A percentile compares a stretch with the other conserved stretches of the same genome.
Conservation (phyloP, 2,113 vertebrate species). For the Poicephalus meyeri region DNA sequence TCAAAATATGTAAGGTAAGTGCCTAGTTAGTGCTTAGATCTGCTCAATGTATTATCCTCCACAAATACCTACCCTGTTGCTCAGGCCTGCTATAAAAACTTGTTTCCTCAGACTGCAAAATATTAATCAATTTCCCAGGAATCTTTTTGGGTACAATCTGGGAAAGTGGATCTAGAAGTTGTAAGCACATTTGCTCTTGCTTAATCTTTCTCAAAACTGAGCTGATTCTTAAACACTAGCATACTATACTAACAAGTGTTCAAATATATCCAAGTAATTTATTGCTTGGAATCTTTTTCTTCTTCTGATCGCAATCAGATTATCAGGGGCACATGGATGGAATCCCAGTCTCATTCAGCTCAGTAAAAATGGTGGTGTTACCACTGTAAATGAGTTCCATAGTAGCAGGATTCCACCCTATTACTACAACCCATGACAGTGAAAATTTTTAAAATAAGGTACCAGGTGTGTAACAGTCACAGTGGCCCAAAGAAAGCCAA, state of each 20-base stretch:
- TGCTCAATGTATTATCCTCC: constrained; percentile 48
- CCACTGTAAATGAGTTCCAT: not conserved
- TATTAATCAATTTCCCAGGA: constrained; percentile 32
- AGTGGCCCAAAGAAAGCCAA: not conserved
- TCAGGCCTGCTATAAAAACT: constrained; percentile 26
- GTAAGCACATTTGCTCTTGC: not conserved
- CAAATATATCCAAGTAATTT: not conserved
- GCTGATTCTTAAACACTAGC: not conserved
- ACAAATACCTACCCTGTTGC: constrained; percentile 5
- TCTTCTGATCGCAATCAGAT: not conserved
- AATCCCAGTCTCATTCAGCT: not conserved
- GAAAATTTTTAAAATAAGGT: not conserved
- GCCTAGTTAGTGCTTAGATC: not conserved
- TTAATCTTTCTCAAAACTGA: not conserved
- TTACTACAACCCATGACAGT: not conserved
- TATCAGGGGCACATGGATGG: not conserved
- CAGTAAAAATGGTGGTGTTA: not conserved
- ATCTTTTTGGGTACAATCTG: not conserved
- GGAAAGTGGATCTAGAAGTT: not conserved
- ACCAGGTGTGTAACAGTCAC: not conserved
- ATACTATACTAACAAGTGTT: not conserved
- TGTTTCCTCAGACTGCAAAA: constrained; percentile 4
- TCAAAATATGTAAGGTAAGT: not conserved
- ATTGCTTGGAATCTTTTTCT: not conserved
- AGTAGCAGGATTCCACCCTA: not conserved